phyloP scores from a whole-genome alignment of 2,113 vertebrate species.

The Procavia capensis region DNA sequence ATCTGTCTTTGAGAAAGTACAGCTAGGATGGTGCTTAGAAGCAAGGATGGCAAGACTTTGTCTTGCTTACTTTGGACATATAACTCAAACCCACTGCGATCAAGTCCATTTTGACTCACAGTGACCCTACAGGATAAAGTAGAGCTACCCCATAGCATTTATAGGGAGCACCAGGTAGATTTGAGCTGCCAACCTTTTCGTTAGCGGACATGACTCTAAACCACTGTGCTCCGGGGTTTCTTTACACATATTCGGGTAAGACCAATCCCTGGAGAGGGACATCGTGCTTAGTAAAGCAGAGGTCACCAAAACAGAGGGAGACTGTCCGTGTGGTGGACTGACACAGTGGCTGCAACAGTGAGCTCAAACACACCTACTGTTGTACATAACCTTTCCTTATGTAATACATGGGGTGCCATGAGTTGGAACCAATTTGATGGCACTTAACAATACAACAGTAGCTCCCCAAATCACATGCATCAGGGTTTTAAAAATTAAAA shows the following conservation, averaged over 20 bases:
- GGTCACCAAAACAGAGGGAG: not conserved
- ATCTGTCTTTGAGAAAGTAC: not conserved
- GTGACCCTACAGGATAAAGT: too few species aligned
- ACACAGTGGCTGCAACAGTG: not conserved
- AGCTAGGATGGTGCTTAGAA: not conserved
- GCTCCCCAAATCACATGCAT: not conserved
- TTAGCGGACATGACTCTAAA: too few species aligned
- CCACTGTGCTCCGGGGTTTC: too few species aligned
- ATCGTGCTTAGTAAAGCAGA: too few species aligned
- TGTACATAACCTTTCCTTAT: not conserved
- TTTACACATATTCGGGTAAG: too few species aligned
- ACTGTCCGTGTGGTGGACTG: not conserved
- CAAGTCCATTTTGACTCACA: too few species aligned
- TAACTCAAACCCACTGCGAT: too few species aligned
- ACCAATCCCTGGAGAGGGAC: too few species aligned
- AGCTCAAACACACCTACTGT: not conserved
- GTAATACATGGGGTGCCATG: not conserved
- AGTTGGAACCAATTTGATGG: not conserved
- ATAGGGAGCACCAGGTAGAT: too few species aligned
- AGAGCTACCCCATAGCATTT: too few species aligned
- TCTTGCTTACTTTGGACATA: not conserved
- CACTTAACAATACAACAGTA: not conserved
- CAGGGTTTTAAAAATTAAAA: slow-evolving; percentile 8
- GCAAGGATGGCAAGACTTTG: not conserved
- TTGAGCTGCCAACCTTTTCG: too few species aligned